Evolutionary conservation across 2,888 invertebrate genomes (phyloP).

Genomic region (Xanthia icteritia): DNA sequence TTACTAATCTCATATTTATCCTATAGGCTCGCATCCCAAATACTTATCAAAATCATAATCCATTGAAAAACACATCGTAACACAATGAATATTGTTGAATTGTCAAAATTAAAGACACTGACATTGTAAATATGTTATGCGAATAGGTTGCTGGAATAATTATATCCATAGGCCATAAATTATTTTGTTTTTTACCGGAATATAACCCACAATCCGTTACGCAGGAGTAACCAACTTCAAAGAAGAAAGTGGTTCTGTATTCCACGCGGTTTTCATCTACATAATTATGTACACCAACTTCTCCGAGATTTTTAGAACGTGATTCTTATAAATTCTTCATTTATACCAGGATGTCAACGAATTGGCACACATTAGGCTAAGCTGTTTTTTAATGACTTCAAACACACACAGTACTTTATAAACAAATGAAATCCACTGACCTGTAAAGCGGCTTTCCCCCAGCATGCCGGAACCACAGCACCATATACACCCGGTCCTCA

Average conservation of each 20-base stretch:
- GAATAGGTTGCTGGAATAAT: not conserved
- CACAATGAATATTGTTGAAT: no score
- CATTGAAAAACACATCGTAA: no score
- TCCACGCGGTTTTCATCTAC: not conserved
- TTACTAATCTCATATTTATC: no score
- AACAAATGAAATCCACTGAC: constrained; percentile 85
- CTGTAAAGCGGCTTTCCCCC: constrained; percentile 97
- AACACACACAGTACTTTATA: not conserved
- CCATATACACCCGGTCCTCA: constrained; percentile 97
- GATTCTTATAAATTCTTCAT: not conserved
- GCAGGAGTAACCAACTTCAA: not conserved
- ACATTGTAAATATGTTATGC: no score
- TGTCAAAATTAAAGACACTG: no score
- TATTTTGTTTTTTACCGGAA: not conserved
- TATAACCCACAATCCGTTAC: not conserved
- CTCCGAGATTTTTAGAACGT: not conserved
- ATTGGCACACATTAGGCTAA: not conserved
- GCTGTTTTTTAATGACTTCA: not conserved
- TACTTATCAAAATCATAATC: no score
- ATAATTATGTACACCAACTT: no score
- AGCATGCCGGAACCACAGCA: constrained; percentile 96
- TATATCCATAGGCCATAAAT: not conserved
- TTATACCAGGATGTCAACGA: not conserved
- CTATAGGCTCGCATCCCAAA: no score
- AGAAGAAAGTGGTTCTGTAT: not conserved